phyloP scores from a whole-genome alignment of 2,888 invertebrate genomes.

The Embidobia sp. region DNA sequence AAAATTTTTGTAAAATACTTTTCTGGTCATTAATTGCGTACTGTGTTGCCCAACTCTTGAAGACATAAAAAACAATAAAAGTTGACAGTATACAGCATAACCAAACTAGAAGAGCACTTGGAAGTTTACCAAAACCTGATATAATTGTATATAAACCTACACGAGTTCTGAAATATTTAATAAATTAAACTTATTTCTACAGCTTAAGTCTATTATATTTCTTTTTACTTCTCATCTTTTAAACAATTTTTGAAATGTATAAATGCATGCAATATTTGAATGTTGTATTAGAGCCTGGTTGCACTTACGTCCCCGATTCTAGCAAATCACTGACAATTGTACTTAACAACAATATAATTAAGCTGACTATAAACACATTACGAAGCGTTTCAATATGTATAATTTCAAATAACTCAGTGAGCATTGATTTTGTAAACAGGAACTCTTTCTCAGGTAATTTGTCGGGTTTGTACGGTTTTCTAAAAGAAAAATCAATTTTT shows the following conservation, averaged over 20 bases:
- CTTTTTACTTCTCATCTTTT: background rate
- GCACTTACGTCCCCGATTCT: conserved; percentile 46
- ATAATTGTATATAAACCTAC: conserved; percentile 85
- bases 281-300: no score
- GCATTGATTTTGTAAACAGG: conserved; percentile 30
- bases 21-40: conserved; percentile 66
- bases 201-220: background rate
- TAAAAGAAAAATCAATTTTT: conserved; percentile 11
- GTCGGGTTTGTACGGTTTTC: conserved; percentile 22
- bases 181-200: background rate
- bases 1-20: no score
- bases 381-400: conserved; percentile 36
- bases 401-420: conserved; percentile 56
- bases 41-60: conserved; percentile 82
- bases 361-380: conserved; percentile 45
- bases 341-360: conserved; percentile 40
- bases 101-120: conserved; percentile 84
- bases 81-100: conserved; percentile 81
- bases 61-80: conserved; percentile 80
- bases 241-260: background rate
- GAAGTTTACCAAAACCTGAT: conserved; percentile 84
- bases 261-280: background rate
- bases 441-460: conserved; percentile 56
- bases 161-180: conserved; percentile 80
- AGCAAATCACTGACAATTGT: conserved; percentile 32